These are phyloP conservation scores for Eulithis prunata DNA, from an alignment of 2,888 invertebrate species.

Conservation along the genomic window DNA sequence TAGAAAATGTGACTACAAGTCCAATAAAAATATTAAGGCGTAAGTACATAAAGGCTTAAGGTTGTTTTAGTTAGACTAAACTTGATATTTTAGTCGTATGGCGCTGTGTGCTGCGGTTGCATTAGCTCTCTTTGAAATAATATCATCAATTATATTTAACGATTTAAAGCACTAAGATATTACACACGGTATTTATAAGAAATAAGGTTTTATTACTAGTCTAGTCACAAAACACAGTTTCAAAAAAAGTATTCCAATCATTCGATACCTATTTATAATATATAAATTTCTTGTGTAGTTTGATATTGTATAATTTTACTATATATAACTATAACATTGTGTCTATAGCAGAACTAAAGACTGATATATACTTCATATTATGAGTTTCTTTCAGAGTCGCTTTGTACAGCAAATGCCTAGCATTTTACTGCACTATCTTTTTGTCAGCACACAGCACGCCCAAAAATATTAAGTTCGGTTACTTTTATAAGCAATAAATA, in stretches of 20 bases:
- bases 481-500: conserved; percentile 62
- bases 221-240: conserved; percentile 63
- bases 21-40: conserved; percentile 35
- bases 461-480: conserved; percentile 54
- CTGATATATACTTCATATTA: conserved; percentile 34
- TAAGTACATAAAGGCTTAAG: conserved; percentile 39
- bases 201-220: conserved; percentile 48
- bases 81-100: conserved; percentile 40
- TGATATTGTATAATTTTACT: background rate
- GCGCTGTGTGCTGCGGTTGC: conserved; percentile 54
- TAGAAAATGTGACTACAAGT: conserved; percentile 33
- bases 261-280: background rate
- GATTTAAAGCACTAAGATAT: conserved; percentile 55
- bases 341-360: conserved; percentile 35
- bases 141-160: conserved; percentile 10
- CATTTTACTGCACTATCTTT: conserved; percentile 39
- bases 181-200: conserved; percentile 39
- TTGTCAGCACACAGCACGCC: conserved; percentile 57
- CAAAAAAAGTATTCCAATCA: conserved; percentile 10
- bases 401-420: conserved; percentile 37
- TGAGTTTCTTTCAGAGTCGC: conserved; percentile 52
- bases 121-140: conserved; percentile 47
- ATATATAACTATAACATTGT: conserved; percentile 7
- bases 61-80: conserved; percentile 45
- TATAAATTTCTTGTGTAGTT: background rate